These are phyloP conservation scores for Dicranocentrus wangi DNA, from an alignment of 2,888 invertebrate species.

Conservation along the genomic window DNA sequence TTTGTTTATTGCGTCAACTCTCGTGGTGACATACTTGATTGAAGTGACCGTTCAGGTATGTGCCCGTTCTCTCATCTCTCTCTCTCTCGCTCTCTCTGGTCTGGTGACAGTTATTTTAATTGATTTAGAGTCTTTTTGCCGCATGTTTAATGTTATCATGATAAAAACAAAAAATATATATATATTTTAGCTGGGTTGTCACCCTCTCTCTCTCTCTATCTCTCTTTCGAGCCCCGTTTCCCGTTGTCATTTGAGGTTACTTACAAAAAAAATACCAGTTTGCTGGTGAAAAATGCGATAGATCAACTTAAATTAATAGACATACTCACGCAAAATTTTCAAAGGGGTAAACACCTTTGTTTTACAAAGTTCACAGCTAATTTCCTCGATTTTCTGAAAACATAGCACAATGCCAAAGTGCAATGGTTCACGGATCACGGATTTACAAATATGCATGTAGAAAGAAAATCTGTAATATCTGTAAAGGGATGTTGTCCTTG, in stretches of 20 bases:
- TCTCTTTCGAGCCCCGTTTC: too few species aligned
- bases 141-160: neutral
- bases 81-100: neutral
- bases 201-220: too few species aligned
- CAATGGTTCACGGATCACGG: too few species aligned
- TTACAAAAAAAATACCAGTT: constrained; percentile 29
- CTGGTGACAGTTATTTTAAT: constrained; percentile 45
- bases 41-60: constrained; percentile 72
- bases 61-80: neutral
- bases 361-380: neutral
- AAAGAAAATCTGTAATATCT: too few species aligned
- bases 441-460: too few species aligned
- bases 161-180: neutral
- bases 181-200: neutral
- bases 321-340: constrained; percentile 15
- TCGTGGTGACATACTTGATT: constrained; percentile 72
- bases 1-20: constrained; percentile 69
- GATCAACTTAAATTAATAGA: constrained; percentile 29
- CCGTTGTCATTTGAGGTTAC: too few species aligned
- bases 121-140: neutral
- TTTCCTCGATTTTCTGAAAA: constrained; percentile 3
- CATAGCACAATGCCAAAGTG: too few species aligned
- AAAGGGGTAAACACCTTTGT: neutral
- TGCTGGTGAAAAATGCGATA: constrained; percentile 25
- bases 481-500: neutral